A percentile compares a stretch with the other conserved stretches of the same genome.
phyloP scores from a whole-genome alignment of 2,797 vertebrate genomes.

The Limnodromus scolopaceus region DNA sequence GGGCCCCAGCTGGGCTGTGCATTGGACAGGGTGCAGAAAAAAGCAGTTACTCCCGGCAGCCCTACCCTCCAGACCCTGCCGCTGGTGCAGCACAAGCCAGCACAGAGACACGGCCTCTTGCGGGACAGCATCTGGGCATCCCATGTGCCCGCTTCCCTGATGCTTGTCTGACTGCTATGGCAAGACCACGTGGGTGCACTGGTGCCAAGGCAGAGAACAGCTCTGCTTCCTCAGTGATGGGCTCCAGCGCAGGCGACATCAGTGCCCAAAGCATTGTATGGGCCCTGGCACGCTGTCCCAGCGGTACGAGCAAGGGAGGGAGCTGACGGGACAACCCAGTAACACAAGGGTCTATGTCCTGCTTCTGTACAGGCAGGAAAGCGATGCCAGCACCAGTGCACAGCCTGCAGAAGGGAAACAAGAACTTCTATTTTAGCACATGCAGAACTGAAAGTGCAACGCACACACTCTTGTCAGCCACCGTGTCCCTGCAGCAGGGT shows the following conservation, averaged over 20 bases:
- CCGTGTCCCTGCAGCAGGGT: neutral
- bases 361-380: neutral
- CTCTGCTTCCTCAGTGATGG: neutral
- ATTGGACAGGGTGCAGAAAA: neutral
- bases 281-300: neutral
- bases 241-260: accelerated
- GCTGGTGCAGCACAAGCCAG: neutral
- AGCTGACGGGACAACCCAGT: neutral
- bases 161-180: accelerated
- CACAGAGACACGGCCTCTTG: accelerated
- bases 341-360: neutral
- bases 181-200: accelerated
- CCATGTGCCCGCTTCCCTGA: accelerated
- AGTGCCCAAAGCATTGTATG: accelerated
- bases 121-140: neutral
- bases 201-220: neutral
- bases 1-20: neutral
- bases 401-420: slow-evolving; percentile 1
- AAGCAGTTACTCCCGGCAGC: neutral
- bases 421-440: neutral
- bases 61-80: neutral
- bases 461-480: neutral
- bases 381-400: neutral
- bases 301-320: accelerated
- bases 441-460: slow-evolving; percentile 62